phyloP scores from a whole-genome alignment of 2,113 vertebrate species.

The Budorcas taxicolor region DNA sequence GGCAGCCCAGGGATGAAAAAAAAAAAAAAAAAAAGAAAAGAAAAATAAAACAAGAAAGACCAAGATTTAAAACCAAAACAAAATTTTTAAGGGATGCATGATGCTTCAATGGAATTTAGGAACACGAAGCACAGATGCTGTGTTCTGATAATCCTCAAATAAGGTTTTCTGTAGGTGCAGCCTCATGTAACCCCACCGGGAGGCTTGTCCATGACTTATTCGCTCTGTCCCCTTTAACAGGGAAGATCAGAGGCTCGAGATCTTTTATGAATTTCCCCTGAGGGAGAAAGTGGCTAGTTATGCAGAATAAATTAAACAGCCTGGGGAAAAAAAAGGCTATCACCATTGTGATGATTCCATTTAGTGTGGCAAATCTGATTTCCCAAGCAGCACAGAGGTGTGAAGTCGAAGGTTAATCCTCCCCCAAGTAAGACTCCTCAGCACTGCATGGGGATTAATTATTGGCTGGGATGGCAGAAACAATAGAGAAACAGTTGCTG shows the following conservation, averaged over 20 bases:
- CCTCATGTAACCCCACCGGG: neutral
- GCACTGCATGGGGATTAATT: neutral
- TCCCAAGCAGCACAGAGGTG: neutral
- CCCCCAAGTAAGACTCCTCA: neutral
- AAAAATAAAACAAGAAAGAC: neutral
- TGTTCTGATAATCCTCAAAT: neutral
- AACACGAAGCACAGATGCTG: accelerated
- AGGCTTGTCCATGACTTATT: neutral
- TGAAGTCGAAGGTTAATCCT: neutral
- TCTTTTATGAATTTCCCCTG: neutral
- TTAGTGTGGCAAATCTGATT: neutral
- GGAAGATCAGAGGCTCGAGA: constrained; percentile 9
- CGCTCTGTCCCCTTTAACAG: neutral
- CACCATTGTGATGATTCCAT: neutral
- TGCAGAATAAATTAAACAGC: constrained; percentile 24
- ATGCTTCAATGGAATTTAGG: neutral
- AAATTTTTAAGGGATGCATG: neutral
- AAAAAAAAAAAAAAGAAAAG: neutral
- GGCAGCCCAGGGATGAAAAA: neutral
- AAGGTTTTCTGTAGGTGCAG: neutral
- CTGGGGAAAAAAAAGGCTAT: neutral
- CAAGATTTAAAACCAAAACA: constrained; percentile 15
- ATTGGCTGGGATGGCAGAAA: neutral
- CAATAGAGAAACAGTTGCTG: neutral
- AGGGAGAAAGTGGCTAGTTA: constrained; percentile 6